Base-by-base conservation (phyloP, 2,888 invertebrate species). In the Apodemia zela region DNA sequence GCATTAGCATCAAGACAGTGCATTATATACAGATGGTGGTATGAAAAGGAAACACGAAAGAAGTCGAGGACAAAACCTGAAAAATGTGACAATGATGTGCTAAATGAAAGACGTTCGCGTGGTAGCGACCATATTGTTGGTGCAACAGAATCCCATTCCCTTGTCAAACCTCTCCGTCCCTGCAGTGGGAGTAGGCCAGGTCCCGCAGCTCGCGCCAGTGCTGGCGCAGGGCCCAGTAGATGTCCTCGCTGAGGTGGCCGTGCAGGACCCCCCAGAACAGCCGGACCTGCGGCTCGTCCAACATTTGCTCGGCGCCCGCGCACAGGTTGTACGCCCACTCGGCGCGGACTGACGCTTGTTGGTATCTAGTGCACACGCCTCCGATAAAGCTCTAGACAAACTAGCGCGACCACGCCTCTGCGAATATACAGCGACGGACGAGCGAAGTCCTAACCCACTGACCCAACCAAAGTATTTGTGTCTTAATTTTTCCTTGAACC, bases 251-350 rank as follows among this genome's bases (percentile, higher is more conserved):
- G 60, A 89, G 82, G 45, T 81, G 85, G 0, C 82, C 87, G 71
- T 85, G 87, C 61, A 92, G 75, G 63, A 78, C 87, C 1, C 88
- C 89, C 88, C 91, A 90, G 78, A 91, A 91, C 72, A 92, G 69
- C 71, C 82, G 82, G 63, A 91, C 87, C 49, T 85, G 85, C 8
- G 87, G 85, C 74, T 92, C 92, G 71, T 92, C 92, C 62, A 89
- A 76, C 86, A 85, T 84, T 72, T 88, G 89, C 67, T 90, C 90
- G 0, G 85, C 89, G 59, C 89, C 86, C 0, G 88, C 88, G 75
- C 90, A 91, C 68, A 92, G 73, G 73, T 91, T 92, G 79, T 92
- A 92, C 8, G 92, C 89, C 92, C 92, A 92, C 67, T 92, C 92
- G 0, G 89, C 90, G n/a, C 92, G 87, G 29, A 91, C 84, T 4